phyloP scores from a whole-genome alignment of 2,797 vertebrate species.

The Anas bahamensis region DNA sequence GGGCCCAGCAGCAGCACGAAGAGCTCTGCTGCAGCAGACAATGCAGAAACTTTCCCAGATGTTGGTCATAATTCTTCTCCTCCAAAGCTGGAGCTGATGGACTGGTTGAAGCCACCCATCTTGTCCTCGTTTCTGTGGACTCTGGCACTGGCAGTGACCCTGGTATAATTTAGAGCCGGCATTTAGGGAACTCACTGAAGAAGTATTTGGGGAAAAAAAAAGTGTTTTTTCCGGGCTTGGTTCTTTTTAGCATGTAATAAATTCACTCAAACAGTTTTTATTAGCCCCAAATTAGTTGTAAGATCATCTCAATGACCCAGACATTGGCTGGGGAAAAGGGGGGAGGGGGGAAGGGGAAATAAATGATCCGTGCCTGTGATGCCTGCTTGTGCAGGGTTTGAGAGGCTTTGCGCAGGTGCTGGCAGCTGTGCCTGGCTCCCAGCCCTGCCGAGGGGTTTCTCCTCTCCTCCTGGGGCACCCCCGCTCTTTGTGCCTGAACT shows the following conservation, averaged over 20 bases:
- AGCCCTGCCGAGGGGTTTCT: not conserved
- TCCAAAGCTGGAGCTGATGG: not conserved
- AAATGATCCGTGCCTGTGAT: not conserved
- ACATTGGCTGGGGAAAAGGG: not conserved
- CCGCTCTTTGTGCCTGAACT: not conserved
- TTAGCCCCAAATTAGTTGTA: not conserved
- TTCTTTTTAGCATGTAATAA: not conserved
- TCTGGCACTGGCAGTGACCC: not conserved
- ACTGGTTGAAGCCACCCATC: not conserved
- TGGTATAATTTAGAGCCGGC: not conserved
- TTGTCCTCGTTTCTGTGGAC: not conserved
- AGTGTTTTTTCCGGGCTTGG: not conserved
- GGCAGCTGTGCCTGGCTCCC: not conserved
- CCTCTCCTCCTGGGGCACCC: not conserved
- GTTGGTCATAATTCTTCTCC: not conserved
- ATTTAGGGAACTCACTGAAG: not conserved
- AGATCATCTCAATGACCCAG: not conserved
- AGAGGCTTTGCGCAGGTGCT: rapidly evolving
- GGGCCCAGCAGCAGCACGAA: not conserved
- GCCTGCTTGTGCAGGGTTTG: not conserved
- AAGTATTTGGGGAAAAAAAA: not conserved
- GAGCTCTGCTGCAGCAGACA: not conserved
- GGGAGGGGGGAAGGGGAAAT: no score
- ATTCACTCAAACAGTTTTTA: not conserved
- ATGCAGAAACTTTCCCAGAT: not conserved